These are phyloP conservation scores for Gambelia wislizenii DNA, from an alignment of 2,797 vertebrate genomes.

Conservation along the genomic window DNA sequence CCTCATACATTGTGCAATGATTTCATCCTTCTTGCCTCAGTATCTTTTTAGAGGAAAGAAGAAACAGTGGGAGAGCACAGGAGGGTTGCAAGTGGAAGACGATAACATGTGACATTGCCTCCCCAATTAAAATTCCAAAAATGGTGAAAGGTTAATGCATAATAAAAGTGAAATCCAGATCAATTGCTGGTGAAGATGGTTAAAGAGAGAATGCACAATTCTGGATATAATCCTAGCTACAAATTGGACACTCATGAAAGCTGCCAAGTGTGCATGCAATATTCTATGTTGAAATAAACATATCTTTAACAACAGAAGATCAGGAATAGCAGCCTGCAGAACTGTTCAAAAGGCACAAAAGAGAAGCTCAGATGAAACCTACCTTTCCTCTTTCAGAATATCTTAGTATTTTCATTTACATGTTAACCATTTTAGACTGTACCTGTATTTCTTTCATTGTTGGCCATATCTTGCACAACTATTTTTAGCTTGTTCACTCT, in stretches of 20 bases:
- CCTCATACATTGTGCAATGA: not conserved
- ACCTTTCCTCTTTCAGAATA: not conserved
- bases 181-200: not conserved
- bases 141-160: not conserved
- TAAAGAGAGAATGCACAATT: not conserved
- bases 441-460: constrained; percentile 63
- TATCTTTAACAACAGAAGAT: not conserved
- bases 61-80: not conserved
- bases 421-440: constrained; percentile 38
- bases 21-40: not conserved
- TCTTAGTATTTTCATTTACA: not conserved
- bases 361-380: accelerated
- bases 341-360: constrained; percentile 10
- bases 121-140: not conserved
- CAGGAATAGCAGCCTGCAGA: constrained; percentile 1
- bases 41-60: not conserved
- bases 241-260: not conserved
- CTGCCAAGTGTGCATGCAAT: not conserved
- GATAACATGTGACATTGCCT: not conserved
- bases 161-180: not conserved
- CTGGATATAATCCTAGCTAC: not conserved
- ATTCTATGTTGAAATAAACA: not conserved
- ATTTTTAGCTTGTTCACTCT: constrained; percentile 41
- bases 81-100: not conserved
- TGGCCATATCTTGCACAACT: constrained; percentile 62